Base-by-base conservation (phyloP, 2,888 invertebrate species). In the Exocentrus adspersus region DNA sequence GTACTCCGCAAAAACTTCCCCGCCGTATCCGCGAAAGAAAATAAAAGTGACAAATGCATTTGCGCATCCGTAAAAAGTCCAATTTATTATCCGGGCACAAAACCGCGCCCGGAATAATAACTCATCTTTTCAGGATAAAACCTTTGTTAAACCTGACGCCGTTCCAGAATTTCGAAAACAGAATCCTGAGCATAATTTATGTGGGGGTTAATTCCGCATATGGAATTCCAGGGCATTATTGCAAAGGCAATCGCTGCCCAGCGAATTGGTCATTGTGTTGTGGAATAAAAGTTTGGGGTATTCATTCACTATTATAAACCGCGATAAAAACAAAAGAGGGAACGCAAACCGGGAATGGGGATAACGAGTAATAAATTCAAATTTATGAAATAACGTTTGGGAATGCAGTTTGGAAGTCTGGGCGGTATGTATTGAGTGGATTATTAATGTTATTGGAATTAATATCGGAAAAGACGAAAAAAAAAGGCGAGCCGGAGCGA, bases 11-110 rank as follows among this genome's bases (percentile, higher is more conserved):
- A 70, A 72, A 68, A 57, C 59, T 56, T 56, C 64, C 64, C 37
- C 14, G 53, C 48, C 20, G 53, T 19, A 24, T 20, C 52, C 48
- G 53, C 21, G 63, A 68, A 69, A 65, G 67, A 71, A 72, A 75
- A 76, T 76, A 75, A 77, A 77, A 76, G 76, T 77, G 77, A 78
- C 77, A 78, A 77, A 77, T 75, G 76, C 77, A 77, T 73, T 67
- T 73, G 74, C 67, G 71, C 75, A 73, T 77, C 76, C 73, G 73
- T 70, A 76, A 77, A 78, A 77, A 74, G 70, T 71, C 70, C 76
- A 71, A 79, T 79, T 79, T 79, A 77, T 79, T 78, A 78, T 77
- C 75, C 72, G 72, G 74, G 73, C 75, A 75, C 65, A 63, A 68
- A 77, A 73, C 71, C 69, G 62, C 70, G 61, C 62, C 60, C 65